phyloP scores from a whole-genome alignment of 1,140 invertebrate genomes.

The Atta texana region DNA sequence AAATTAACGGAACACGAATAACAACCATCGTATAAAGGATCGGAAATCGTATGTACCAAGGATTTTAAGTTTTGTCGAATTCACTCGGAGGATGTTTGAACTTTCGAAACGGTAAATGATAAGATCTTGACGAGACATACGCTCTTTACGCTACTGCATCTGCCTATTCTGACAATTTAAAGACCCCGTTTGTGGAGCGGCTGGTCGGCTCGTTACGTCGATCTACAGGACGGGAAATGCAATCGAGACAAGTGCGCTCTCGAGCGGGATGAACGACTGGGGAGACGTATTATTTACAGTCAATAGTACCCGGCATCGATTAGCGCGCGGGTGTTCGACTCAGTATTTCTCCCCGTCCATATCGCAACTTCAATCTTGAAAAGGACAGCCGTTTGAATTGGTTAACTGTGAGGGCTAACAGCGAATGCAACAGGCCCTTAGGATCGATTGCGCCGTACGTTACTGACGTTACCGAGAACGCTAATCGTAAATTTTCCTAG shows the following conservation, averaged over 20 bases:
- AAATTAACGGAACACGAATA: too few species aligned
- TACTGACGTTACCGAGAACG: conserved; percentile 21
- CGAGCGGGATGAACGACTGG: conserved; percentile 7
- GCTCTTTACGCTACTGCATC: not conserved
- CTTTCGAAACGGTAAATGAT: not conserved
- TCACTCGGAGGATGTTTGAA: not conserved
- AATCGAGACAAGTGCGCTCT: conserved; percentile 29
- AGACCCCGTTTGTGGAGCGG: not conserved
- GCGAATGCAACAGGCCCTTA: conserved; percentile 28
- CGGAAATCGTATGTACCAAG: too few species aligned
- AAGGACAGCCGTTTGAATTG: conserved; percentile 35
- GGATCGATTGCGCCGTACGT: conserved; percentile 17
- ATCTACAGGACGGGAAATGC: not conserved
- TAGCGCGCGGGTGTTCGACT: conserved; percentile 11
- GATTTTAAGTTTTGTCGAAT: too few species aligned
- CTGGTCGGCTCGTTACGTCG: conserved; percentile 1
- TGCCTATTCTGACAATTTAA: not conserved
- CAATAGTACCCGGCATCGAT: not conserved
- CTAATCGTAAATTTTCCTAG: conserved; percentile 48
- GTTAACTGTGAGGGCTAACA: not conserved
- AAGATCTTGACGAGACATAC: not conserved
- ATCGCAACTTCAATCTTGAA: conserved; percentile 30
- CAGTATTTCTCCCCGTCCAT: not conserved
- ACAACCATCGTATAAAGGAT: too few species aligned
- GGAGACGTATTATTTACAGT: conserved; percentile 36